These are phyloP conservation scores for Xestia c-nigrum DNA, from an alignment of 2,888 invertebrate genomes.

Conservation along the genomic window DNA sequence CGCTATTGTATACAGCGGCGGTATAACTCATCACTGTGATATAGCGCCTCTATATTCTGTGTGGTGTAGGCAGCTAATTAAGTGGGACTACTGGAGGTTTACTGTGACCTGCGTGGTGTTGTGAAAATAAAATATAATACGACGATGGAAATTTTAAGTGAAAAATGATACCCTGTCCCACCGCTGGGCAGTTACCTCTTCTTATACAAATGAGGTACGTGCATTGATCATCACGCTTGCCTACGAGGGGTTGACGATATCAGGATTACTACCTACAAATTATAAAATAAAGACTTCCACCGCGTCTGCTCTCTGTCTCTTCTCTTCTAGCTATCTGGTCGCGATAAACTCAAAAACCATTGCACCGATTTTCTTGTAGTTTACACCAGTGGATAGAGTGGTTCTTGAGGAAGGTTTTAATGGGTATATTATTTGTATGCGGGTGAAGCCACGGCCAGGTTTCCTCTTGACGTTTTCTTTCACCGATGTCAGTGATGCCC, in stretches of 20 bases:
- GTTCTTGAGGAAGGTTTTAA: too few species aligned
- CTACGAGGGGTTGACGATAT: not conserved
- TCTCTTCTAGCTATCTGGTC: too few species aligned
- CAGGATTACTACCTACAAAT: not conserved
- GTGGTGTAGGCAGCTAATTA: slow-evolving; percentile 52
- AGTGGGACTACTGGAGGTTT: slow-evolving; percentile 21
- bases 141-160: not conserved
- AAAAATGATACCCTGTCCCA: not conserved
- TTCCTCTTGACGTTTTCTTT: not conserved
- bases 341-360: too few species aligned
- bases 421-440: too few species aligned
- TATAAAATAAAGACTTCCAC: too few species aligned
- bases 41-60: slow-evolving; percentile 35
- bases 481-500: too few species aligned
- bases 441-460: too few species aligned
- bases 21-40: slow-evolving; percentile 67
- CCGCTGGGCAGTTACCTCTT: not conserved
- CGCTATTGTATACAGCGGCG: slow-evolving; percentile 63
- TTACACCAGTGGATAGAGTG: too few species aligned
- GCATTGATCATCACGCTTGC: not conserved
- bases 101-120: not conserved
- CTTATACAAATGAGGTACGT: not conserved
- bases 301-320: too few species aligned
- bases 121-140: not conserved
- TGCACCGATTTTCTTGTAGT: too few species aligned